Evolutionary conservation across 2,113 vertebrate genomes (phyloP), one percentile per base, ranked within the genome.

Genomic region (Zapornia atra): DNA sequence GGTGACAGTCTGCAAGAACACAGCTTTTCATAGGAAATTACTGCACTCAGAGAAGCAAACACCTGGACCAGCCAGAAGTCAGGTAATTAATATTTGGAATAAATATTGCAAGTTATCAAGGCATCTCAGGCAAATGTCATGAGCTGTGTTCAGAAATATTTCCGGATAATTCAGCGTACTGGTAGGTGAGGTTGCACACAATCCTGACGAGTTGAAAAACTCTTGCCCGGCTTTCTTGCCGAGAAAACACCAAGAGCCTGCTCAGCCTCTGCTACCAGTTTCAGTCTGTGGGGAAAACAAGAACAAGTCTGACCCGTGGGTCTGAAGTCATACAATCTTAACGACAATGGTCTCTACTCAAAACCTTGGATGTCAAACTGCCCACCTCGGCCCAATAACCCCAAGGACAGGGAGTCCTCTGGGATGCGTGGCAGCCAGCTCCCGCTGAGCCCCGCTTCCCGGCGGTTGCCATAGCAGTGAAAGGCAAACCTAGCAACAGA

Each of bases 401-500:
- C 75, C 88, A 96, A 96, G 96, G 95, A 96, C 78, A 59, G 31
- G 0, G 53, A 92, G 59, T 92, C 64, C 83, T 88, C 48, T 0
- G 48, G 82, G 93, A 96, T 42, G 75, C 31, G 3, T 0, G 4
- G 79, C 28, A 1, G 57, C 60, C 25, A 12, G 25, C 57, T 88
- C 81, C 77, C 15, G 2, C 77, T 8, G 71, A 12, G 59, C 71
- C 9, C 28, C 4, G 16, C 76, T 82, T 46, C 73, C 51, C 31
- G 29, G 64, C 78, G 38, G 93, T 97, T 97, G 65, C 92, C 94
- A 96, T 95, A 96, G 92, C 72, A 86, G 21, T 97, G 81, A 96
- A 95, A 94, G 71, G 69, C 91, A 97, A 96, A 96, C 92, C 60
- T 93, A 98, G 83, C 96, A 97, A 95, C 97, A 94, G 86, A 56